Evolutionary conservation across 2,888 invertebrate genomes (phyloP), one percentile per base, ranked within the genome.

Genomic region (Dasysyrphus albostriatus): DNA sequence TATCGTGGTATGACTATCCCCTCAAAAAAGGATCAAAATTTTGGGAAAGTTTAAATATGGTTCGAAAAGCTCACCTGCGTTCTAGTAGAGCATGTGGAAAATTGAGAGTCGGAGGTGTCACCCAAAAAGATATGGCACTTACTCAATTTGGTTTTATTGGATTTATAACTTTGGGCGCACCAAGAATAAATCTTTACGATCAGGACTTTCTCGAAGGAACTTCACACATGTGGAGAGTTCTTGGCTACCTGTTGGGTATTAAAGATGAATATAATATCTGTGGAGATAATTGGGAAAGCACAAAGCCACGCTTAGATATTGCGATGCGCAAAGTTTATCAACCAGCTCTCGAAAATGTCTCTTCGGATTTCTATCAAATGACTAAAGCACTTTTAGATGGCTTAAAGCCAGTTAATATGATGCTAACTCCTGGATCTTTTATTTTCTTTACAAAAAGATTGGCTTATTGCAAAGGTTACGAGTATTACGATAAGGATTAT

Each of bases 61-160:
- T 97, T 0, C 94, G 96, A 59, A 94, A 93, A 42, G 94, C 95
- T 4, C 97, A 97, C 90, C 93, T 95, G 44, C 93, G 94, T 2
- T 95, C 95, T 0, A 95, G 95, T 51, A 93, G 94, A 24, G 92
- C 93, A 0, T 92, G 94, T 12, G 92, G 92, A 93, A 93, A 94
- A 39, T 90, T 90, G 9, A 91, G 93, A 12, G 92, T 92, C 0
- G 94, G 94, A 0, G 93, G 93, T 47, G 95, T 98, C 44, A 95
- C 96, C 0, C 98, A 98, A 91, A 94, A 96, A 88, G 98, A 98
- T 91, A 95, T 98, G 94, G 96, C 96, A 0, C 91, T 98, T 10
- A 97, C 98, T 0, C 97, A 97, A 92, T 97, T 97, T 90, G 98
- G 97, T 4, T 98, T 98, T 91, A 94, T 98, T 90, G 98, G 97